These are phyloP conservation scores for Acrossocheilus wenchowensis DNA, from an alignment of 2,797 vertebrate species.

Conservation along the genomic window DNA sequence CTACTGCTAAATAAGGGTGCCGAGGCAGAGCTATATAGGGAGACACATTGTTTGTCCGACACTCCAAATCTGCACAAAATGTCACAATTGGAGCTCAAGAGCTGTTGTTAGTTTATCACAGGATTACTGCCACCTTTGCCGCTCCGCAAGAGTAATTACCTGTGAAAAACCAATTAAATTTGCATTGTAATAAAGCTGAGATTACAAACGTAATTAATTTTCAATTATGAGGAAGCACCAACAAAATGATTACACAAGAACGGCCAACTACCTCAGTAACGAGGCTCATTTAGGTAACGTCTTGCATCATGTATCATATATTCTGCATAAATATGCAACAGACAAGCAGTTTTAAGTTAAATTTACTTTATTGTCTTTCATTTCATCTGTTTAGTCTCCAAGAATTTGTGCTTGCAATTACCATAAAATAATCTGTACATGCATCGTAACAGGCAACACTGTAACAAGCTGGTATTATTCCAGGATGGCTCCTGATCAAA, in stretches of 20 bases:
- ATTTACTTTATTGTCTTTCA: conserved; percentile 43
- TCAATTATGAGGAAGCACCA: conserved; percentile 54
- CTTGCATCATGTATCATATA: conserved; percentile 6
- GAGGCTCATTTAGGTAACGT: conserved; percentile 32
- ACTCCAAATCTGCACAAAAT: conserved; percentile 17
- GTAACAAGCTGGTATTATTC: background rate
- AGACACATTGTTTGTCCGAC: background rate
- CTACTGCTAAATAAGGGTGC: background rate
- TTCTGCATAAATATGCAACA: background rate
- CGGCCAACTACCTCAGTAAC: conserved; percentile 36
- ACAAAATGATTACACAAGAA: conserved; percentile 50
- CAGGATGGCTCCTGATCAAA: background rate
- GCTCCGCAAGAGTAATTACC: conserved; percentile 62
- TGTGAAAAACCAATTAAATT: conserved; percentile 62
- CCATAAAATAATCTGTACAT: conserved; percentile 48
- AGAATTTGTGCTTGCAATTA: background rate
- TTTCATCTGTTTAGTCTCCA: conserved; percentile 6
- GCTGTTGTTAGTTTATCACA: conserved; percentile 51
- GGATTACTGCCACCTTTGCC: conserved; percentile 52
- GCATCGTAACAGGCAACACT: background rate
- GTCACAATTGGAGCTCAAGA: conserved; percentile 37
- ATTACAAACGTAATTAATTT: conserved; percentile 63
- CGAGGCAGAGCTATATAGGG: background rate
- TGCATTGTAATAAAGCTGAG: conserved; percentile 58
- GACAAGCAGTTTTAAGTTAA: conserved; percentile 23